A percentile compares a stretch with the other conserved stretches of the same genome.
phyloP scores from a whole-genome alignment of 2,888 invertebrate genomes.

The Dilophus febrilis region DNA sequence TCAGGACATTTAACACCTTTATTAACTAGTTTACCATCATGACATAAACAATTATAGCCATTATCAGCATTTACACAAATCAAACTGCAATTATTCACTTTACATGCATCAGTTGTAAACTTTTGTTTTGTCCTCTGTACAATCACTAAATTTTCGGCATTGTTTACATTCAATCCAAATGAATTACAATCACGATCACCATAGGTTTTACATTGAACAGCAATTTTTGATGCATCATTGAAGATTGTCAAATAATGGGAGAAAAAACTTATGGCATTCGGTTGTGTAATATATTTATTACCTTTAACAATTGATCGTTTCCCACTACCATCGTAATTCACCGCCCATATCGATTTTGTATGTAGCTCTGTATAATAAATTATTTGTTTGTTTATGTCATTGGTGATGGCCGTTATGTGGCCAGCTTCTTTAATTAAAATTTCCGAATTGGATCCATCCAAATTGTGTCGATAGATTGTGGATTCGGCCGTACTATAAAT shows the following conservation, averaged over 20 bases:
- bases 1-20: constrained; percentile 23
- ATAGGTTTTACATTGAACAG: constrained; percentile 42
- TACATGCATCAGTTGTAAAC: constrained; percentile 32
- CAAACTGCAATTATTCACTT: constrained; percentile 35
- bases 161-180: constrained; percentile 30
- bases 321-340: constrained; percentile 32
- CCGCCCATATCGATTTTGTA: constrained; percentile 32
- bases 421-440: constrained; percentile 27
- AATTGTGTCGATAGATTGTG: constrained; percentile 33
- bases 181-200: constrained; percentile 33
- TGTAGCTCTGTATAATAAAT: constrained; percentile 64
- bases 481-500: constrained; percentile 31
- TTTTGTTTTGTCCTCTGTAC: constrained; percentile 39
- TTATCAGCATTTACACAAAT: constrained; percentile 40
- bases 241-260: constrained; percentile 64
- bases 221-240: constrained; percentile 34
- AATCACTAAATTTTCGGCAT: constrained; percentile 35
- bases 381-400: constrained; percentile 36
- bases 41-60: constrained; percentile 38
- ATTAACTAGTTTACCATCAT: constrained; percentile 29
- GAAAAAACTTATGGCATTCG: constrained; percentile 49
- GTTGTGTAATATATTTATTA: constrained; percentile 33
- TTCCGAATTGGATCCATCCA: constrained; percentile 34
- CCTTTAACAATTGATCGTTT: constrained; percentile 31
- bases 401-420: constrained; percentile 30